Base-by-base conservation (phyloP, 2,113 vertebrate species). In the Glareola pratincola region DNA sequence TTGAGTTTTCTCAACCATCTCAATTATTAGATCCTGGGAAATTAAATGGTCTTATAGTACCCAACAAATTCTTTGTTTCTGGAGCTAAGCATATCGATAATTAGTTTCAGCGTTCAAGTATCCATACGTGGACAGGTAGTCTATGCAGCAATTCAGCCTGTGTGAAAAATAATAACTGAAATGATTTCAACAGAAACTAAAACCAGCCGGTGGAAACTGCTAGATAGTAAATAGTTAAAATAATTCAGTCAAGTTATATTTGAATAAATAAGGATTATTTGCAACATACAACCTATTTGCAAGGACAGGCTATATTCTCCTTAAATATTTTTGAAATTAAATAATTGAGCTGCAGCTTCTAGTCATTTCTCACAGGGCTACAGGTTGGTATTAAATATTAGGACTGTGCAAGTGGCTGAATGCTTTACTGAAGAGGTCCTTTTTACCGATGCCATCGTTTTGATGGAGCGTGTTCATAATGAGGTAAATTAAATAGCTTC, bases 101-200 rank as follows among this genome's bases (percentile, higher is more conserved):
- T 87, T 85, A 36, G 82, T 81, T 67, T 51, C 43, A 45, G 48
- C 54, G 48, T 78, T 93, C 84, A 89, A 72, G 51, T 66, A 36
- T 10, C 48, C 32, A 16, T 74, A 51, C 51, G 51, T 87, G 47
- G 79, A 64, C 5, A 5, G 12, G 45, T 30, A 75, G 37, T 48
- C 80, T 77, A 18, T 71, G 56, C n/a, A 85, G 56, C 68, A 81
- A 13, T 72, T 80, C 81, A 72, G 50, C 20, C 41, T 63, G 37
- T 62, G 32, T 73, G 41, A 92, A 85, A 96, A 93, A 85, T 37
- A 83, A 48, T 34, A 76, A 60, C 10, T 82, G 66, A 53, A 73
- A 47, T 17, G 19, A 41, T 90, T 93, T 85, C 88, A 82, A 85
- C 57, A 76, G 93, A 90, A 94, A 96, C 83, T 54, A 45, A 84